phyloP scores from a whole-genome alignment of 2,113 vertebrate genomes.

The Dromaius novaehollandiae region DNA sequence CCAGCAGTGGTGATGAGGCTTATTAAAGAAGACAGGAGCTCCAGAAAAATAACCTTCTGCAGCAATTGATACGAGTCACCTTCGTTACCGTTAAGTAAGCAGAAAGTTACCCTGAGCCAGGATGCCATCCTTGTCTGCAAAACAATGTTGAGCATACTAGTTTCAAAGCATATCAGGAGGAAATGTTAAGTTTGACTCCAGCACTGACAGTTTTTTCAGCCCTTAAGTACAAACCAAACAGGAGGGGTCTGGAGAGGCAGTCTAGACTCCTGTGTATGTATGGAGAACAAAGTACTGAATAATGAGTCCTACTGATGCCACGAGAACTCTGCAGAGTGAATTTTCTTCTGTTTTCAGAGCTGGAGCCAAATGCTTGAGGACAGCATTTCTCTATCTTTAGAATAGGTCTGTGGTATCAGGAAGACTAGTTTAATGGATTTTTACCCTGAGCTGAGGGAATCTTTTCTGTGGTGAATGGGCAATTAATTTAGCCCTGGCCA shows the following conservation, averaged over 20 bases:
- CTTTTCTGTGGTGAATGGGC: not conserved
- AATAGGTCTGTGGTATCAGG: not conserved
- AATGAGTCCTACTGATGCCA: not conserved
- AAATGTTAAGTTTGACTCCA: not conserved
- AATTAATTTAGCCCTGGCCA: not conserved
- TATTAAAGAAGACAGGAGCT: not conserved
- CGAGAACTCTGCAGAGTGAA: not conserved
- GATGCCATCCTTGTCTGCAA: not conserved
- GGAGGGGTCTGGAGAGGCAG: not conserved
- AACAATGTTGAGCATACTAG: not conserved
- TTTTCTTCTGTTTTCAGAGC: not conserved
- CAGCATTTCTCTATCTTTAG: not conserved
- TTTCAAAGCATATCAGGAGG: not conserved
- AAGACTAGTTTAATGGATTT: not conserved
- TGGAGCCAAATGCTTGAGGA: accelerated
- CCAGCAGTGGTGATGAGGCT: not conserved
- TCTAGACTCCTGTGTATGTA: not conserved
- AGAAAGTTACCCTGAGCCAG: not conserved
- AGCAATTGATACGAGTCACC: not conserved
- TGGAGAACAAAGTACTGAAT: not conserved
- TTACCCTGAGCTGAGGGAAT: not conserved
- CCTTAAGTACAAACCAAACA: not conserved
- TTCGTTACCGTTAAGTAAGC: not conserved
- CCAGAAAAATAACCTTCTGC: not conserved
- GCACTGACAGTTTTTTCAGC: not conserved